Conservation (phyloP, 2,113 vertebrate genomes). For the Chlorodrepanis virens region DNA sequence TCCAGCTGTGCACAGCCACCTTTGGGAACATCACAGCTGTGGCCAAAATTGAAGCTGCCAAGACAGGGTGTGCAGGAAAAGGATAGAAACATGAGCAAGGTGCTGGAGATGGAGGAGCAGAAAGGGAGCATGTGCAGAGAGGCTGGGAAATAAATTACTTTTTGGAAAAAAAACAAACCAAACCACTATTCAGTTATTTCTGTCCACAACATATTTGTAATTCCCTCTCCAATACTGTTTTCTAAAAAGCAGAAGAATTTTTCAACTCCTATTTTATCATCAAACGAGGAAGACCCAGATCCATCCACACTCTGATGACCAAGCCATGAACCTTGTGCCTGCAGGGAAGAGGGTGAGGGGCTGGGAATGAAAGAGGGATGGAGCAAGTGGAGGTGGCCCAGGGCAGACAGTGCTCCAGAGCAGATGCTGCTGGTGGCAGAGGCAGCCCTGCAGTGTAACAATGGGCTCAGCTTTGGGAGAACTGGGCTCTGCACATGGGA, state of each 20-base stretch:
- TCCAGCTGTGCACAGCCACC: neutral
- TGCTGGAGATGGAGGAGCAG: neutral
- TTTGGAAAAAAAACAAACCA: neutral
- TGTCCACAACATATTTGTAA: neutral
- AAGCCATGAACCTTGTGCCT: fast-evolving
- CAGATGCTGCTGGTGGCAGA: neutral
- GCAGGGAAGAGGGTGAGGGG: neutral
- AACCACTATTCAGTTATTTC: neutral
- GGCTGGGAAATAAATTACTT: neutral
- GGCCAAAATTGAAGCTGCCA: neutral
- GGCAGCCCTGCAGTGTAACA: neutral
- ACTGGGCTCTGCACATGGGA: fast-evolving
- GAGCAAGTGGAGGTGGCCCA: fast-evolving
- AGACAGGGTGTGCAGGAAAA: neutral
- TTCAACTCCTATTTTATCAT: neutral
- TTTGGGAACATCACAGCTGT: fast-evolving
- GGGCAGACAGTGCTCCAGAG: fast-evolving
- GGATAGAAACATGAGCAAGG: neutral
- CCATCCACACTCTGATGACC: fast-evolving
- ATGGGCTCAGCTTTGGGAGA: neutral
- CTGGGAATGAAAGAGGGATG: neutral
- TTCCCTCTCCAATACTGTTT: neutral
- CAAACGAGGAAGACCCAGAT: neutral
- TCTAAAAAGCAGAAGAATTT: neutral
- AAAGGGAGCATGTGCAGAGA: fast-evolving